phyloP scores from a whole-genome alignment of 1,140 invertebrate genomes.

The Drosophila tristis region DNA sequence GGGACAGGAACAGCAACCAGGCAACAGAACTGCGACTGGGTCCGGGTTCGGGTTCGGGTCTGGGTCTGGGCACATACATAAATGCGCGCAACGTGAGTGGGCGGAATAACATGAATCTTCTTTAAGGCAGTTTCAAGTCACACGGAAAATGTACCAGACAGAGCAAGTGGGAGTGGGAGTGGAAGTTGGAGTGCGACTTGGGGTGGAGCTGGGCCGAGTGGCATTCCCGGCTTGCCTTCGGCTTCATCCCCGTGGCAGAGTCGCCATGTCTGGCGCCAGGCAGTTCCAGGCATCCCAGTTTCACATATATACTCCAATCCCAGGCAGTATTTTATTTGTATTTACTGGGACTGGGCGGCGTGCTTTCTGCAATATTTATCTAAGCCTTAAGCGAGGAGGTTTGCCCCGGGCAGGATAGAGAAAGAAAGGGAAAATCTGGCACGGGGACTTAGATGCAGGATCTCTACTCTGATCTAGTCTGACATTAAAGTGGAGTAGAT shows the following conservation, averaged over 20 bases:
- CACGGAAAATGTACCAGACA: background rate
- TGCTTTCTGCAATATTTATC: constrained; percentile 10
- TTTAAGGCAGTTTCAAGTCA: constrained; percentile 34
- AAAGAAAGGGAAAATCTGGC: too few species aligned
- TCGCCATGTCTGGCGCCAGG: constrained; percentile 54
- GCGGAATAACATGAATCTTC: constrained; percentile 65
- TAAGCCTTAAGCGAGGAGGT: background rate
- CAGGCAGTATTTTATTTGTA: constrained; percentile 7
- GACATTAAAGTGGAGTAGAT: too few species aligned
- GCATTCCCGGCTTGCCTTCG: constrained; percentile 39
- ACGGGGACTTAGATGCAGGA: too few species aligned
- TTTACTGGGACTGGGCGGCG: constrained; percentile 17
- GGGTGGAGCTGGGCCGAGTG: background rate
- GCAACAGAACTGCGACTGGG: too few species aligned
- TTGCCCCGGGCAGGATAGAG: too few species aligned
- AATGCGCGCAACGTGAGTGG: constrained; percentile 52
- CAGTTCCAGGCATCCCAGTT: constrained; percentile 33
- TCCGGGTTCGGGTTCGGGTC: background rate
- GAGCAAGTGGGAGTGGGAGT: constrained; percentile 1
- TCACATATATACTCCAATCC: constrained; percentile 4
- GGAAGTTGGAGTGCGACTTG: too few species aligned
- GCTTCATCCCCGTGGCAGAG: constrained; percentile 29
- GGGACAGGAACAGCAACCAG: background rate
- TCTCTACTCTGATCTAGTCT: too few species aligned
- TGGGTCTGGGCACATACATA: constrained; percentile 35